Base-by-base conservation (phyloP, 1,140 invertebrate species). In the Eueides isabella region DNA sequence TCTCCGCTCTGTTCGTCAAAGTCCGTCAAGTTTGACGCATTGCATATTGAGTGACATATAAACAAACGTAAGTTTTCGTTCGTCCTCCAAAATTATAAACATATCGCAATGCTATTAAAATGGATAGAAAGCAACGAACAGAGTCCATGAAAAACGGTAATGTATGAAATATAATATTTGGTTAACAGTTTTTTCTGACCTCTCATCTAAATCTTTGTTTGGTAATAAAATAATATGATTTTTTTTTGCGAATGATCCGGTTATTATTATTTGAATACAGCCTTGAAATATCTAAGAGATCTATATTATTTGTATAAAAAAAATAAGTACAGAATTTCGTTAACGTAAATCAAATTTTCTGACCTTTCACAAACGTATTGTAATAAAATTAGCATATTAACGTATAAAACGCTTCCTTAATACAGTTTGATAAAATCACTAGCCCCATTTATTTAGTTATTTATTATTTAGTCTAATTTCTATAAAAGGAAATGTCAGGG, bases 401-500 rank as follows among this genome's bases (percentile, higher is more conserved):
- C 65, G 30, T 44, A 35, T 44, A 30, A 33, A 64, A 65, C 38
- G 61, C 33, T 70, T 75, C 68, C 68, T 30, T 31, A 61, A 75
- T 62, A 71, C 23, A 61, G 30, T 74, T 64, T 28, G 44, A 64
- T 67, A 72, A 61, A 73, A 66, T 38, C 55, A 62, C 33, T 63
- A 62, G 65, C 14, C 23, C 33, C 55, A 67, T 66, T 67, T 67
- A 28, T 61, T 61, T 28, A 29, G 6, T 62, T 73, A 67, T 62
- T 73, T 67, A 67, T 55, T 73, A 14, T 66, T 28, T 67, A 2
- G 26, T 41, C 44, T 63, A 63, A 67, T 44, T 41, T 70, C 72
- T 74, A 66, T 65, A 74, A 63, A 38, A 6, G 48, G 73, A 74
- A 74, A 74, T 74, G 67, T 74, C 73, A 74, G 73, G 73, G 67